Conservation (phyloP, 1,140 invertebrate species). For the Hylaeus volcanicus region DNA sequence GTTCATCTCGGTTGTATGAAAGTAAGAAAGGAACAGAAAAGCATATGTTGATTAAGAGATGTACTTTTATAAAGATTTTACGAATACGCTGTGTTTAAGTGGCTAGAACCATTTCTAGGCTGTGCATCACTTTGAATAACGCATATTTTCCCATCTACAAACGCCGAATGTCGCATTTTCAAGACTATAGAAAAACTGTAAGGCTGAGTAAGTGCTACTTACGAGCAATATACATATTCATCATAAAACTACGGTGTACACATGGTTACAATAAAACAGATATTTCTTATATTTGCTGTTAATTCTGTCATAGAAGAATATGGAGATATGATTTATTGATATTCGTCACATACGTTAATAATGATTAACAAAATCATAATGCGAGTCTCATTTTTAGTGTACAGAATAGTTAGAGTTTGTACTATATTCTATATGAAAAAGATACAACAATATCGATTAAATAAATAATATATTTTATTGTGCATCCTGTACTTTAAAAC, state of each 20-base stretch:
- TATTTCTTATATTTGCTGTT: neutral
- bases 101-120: conserved; percentile 20
- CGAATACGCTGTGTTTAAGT: neutral
- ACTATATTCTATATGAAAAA: too few relatives aligned
- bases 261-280: neutral
- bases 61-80: conserved; percentile 24
- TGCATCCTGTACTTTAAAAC: too few relatives aligned
- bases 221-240: conserved; percentile 33
- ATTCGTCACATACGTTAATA: neutral
- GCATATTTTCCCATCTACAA: neutral
- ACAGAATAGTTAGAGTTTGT: too few relatives aligned
- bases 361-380: neutral
- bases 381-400: too few relatives aligned
- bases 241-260: neutral
- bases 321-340: neutral
- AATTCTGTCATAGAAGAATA: neutral
- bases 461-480: too few relatives aligned
- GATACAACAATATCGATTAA: too few relatives aligned
- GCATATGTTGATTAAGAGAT: neutral
- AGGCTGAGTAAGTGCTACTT: conserved; percentile 61
- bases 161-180: conserved; percentile 44
- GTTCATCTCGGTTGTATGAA: too few relatives aligned
- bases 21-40: neutral
- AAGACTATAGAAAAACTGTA: conserved; percentile 35
- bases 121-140: conserved; percentile 37